Evolutionary conservation across 1,140 invertebrate species (phyloP), one percentile per base, ranked within the genome.

Genomic region (Bombyx mori): DNA sequence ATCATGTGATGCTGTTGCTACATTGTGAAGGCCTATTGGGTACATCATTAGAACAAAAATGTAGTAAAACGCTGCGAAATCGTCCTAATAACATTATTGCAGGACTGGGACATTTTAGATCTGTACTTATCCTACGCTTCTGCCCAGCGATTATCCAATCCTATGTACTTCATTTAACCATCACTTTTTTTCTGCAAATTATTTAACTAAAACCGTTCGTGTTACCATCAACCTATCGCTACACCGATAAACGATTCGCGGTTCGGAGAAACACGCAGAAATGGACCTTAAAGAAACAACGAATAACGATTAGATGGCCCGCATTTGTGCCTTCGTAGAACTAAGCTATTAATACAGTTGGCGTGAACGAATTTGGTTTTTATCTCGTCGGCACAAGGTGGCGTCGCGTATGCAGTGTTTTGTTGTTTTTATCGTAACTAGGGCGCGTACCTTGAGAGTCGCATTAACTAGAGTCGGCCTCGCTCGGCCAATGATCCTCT

Each of bases 401-500:
- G 62, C 57, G 12, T 22, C 12, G 43, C 51, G 26, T 42, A 52
- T 35, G 26, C 26, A 35, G 26, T 35, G 26, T 35, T 35, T 26
- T 48, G 56, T 59, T 59, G 64, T 61, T 60, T 66, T 42, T 42
- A 51, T 6, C 56, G 65, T 68, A 70, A 71, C 64, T 75, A 67
- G 68, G 72, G 57, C 72, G 66, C 59, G 56, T 54, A 57, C 73
- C 73, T 75, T 75, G 73, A 72, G 65, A 60, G 54, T 42, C 42
- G 62, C 63, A 69, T 75, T 75, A 66, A 60, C 73, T 70, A 72
- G 62, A 50, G 26, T 42, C 56, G 70, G 50, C 73, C 73, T 75
- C 73, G 73, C 54, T 47, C 57, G 73, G 73, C 60, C 70, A 56
- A 47, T 58, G 73, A 45, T 57, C 70, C 54, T 42, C 50, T 54